These are phyloP conservation scores for Pyrrhia umbra DNA, from an alignment of 2,888 invertebrate genomes.

Conservation along the genomic window DNA sequence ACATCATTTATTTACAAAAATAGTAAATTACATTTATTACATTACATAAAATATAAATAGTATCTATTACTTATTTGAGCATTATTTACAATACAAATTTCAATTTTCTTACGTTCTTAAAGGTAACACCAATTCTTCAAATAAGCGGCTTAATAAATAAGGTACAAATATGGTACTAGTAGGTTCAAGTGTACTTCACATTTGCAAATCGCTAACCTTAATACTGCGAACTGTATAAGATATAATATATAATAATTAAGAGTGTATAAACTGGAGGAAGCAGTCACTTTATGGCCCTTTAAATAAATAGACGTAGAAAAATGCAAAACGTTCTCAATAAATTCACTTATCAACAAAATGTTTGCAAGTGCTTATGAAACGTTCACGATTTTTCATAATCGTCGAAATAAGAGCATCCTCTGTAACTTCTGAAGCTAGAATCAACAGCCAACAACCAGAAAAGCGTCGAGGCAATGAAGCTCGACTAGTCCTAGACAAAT, in stretches of 20 bases:
- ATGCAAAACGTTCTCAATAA: conserved; percentile 2
- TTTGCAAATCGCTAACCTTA: conserved; percentile 34
- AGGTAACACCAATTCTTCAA: conserved; percentile 43
- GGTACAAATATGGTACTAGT: conserved; percentile 43
- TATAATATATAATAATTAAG: conserved; percentile 17
- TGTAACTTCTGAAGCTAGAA: too few relatives aligned
- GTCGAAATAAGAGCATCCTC: not conserved
- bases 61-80: conserved; percentile 69
- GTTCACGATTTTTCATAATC: not conserved
- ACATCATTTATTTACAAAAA: conserved; percentile 83
- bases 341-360: conserved; percentile 5
- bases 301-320: conserved; percentile 2
- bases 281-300: conserved; percentile 19
- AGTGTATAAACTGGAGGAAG: conserved; percentile 21
- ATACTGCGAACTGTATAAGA: conserved; percentile 29
- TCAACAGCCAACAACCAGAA: too few relatives aligned
- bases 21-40: conserved; percentile 57
- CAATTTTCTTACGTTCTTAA: conserved; percentile 32
- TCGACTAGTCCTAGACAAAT: too few relatives aligned
- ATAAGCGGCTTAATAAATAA: conserved; percentile 43
- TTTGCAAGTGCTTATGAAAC: not conserved
- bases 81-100: conserved; percentile 68
- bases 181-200: conserved; percentile 25
- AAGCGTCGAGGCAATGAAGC: too few relatives aligned
- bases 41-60: conserved; percentile 64